phyloP scores from a whole-genome alignment of 1,140 invertebrate genomes.

The Magallana gigas region DNA sequence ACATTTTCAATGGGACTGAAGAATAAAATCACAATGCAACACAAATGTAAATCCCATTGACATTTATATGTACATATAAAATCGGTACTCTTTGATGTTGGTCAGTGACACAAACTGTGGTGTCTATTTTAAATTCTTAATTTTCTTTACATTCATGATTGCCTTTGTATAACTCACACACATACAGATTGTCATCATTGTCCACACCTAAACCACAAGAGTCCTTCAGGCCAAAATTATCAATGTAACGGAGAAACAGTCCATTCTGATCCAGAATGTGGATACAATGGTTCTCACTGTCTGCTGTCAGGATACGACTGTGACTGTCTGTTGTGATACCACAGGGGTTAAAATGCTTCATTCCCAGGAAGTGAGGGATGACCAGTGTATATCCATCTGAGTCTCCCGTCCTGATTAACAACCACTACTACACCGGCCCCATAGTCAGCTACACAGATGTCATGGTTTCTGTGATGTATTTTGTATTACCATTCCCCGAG shows the following conservation, averaged over 20 bases:
- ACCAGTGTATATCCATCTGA: neutral
- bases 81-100: no score
- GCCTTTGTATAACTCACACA: neutral
- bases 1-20: no score
- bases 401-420: neutral
- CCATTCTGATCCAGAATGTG: neutral
- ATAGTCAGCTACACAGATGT: no score
- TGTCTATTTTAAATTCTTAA: neutral
- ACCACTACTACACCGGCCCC: neutral
- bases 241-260: neutral
- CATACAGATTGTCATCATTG: neutral
- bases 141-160: neutral
- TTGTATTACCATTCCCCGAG: no score
- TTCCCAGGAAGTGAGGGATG: neutral
- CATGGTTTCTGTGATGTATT: no score
- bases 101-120: no score
- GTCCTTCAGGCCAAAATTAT: neutral
- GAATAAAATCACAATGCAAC: no score
- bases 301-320: neutral
- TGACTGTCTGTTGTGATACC: slow-evolving; percentile 1
- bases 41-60: no score
- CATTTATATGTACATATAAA: no score
- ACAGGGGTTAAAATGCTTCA: neutral
- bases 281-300: neutral
- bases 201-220: neutral